Conservation (phyloP, 2,797 vertebrate genomes). For the Brachymystax lenok region DNA sequence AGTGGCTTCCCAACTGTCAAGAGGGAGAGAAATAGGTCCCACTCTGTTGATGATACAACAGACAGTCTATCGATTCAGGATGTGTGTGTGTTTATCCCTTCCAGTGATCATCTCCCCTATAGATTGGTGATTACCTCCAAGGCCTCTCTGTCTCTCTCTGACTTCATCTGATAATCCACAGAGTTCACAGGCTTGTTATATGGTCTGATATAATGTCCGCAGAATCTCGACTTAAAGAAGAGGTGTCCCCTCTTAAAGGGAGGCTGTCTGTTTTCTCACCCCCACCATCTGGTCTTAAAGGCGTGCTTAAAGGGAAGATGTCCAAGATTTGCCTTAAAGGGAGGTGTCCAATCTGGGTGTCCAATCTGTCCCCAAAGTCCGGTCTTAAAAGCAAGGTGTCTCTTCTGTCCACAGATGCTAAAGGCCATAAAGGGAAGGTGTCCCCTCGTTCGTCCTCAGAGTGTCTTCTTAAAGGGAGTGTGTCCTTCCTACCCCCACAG, state of each 20-base stretch:
- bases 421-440: neutral
- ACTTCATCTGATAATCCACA: conserved; percentile 20
- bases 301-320: conserved; percentile 1
- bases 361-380: conserved; percentile 21
- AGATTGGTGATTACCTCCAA: neutral
- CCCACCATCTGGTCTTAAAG: conserved; percentile 28
- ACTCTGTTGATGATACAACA: neutral
- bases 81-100: neutral
- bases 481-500: neutral
- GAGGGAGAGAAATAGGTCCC: conserved; percentile 8
- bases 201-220: conserved; percentile 30
- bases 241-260: conserved; percentile 22
- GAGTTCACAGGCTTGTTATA: conserved; percentile 55
- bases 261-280: conserved; percentile 22
- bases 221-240: conserved; percentile 9
- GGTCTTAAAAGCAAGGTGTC: conserved; percentile 27
- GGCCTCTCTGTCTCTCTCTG: conserved; percentile 5
- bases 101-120: neutral
- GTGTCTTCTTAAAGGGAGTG: conserved; percentile 48
- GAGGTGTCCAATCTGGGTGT: conserved; percentile 25
- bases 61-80: neutral
- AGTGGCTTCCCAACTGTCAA: conserved; percentile 17
- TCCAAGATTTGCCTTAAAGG: conserved; percentile 21
- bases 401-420: conserved; percentile 45
- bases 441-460: conserved; percentile 43